Evolutionary conservation across 2,797 vertebrate genomes (phyloP).

Genomic region (Enteromius thamalakanensis): DNA sequence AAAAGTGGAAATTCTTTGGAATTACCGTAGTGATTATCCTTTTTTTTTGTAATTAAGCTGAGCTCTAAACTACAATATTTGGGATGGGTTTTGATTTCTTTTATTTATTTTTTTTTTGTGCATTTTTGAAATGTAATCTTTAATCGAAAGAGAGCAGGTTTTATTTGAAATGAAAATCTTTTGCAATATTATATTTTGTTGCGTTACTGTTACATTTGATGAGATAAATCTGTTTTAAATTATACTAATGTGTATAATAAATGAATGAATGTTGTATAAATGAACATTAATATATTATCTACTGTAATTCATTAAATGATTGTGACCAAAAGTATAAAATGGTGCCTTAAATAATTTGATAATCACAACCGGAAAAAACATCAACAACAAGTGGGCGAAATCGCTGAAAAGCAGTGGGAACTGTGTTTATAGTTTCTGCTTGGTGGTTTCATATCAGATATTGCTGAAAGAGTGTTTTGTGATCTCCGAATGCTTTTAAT

Average conservation of each 20-base stretch:
- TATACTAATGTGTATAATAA: neutral
- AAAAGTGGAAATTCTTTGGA: neutral
- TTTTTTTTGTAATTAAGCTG: neutral
- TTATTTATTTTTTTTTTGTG: neutral
- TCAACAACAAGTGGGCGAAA: neutral
- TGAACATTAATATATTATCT: neutral
- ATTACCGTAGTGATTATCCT: neutral
- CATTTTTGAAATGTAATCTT: neutral
- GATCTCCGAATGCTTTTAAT: constrained; percentile 7
- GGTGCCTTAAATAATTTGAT: neutral
- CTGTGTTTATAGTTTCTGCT: constrained; percentile 6
- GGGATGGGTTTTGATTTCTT: neutral
- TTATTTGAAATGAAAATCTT: neutral
- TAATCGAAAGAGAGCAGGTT: neutral
- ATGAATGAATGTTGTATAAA: neutral
- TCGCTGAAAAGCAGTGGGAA: neutral
- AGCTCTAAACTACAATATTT: neutral
- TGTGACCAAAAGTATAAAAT: neutral
- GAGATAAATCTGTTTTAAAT: neutral
- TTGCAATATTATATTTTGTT: neutral
- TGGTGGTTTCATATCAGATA: constrained; percentile 4
- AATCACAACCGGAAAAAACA: neutral
- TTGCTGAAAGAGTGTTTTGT: constrained; percentile 24
- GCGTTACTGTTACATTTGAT: neutral
- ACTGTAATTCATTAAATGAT: neutral